Evolutionary conservation across 2,888 invertebrate genomes (phyloP), one percentile per base, ranked within the genome.

Genomic region (Falcaria lacertinaria): DNA sequence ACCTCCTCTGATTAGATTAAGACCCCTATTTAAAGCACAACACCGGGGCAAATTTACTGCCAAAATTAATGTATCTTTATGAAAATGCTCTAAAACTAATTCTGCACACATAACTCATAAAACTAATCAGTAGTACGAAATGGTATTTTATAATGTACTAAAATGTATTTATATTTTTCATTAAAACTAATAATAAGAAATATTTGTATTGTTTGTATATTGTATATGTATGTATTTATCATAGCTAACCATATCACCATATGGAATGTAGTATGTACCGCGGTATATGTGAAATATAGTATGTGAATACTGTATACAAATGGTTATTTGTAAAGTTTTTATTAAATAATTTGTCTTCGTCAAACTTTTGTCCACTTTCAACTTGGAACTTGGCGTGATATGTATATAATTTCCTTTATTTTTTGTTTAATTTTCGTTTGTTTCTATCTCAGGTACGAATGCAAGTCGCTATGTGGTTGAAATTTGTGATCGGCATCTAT

Each of bases 401-500:
- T 42, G 11, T 15, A 8, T n/a, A 36, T 41, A 45, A 34, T 33
- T 33, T 35, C 43, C 34, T 39, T 41, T 48, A 44, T 49, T 39
- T 39, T 58, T 44, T 50, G 47, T 57, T 58, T 59, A 55, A 54
- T 58, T 64, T 60, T 47, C 33, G 54, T 57, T 55, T 68, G 52
- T 65, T 74, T 74, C 59, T 47, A 57, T 69, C 68, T 57, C 84
- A 88, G 88, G 88, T 88, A 88, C 82, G 88, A 89, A 67, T 88
- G 88, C 83, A 83, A 73, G 65, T 80, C 87, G 50, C 79, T 89
- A 58, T 88, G 88, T 85, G 88, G 85, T 80, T 88, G 83, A 85
- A 74, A 55, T 25, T 55, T 58, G 48, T 54, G 45, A 49, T 45
- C 45, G 58, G 60, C 52, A 67, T 62, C 52, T 68, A 65, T 67